Evolutionary conservation across 2,888 invertebrate genomes (phyloP).

Genomic region (Phragmatobia fuliginosa): DNA sequence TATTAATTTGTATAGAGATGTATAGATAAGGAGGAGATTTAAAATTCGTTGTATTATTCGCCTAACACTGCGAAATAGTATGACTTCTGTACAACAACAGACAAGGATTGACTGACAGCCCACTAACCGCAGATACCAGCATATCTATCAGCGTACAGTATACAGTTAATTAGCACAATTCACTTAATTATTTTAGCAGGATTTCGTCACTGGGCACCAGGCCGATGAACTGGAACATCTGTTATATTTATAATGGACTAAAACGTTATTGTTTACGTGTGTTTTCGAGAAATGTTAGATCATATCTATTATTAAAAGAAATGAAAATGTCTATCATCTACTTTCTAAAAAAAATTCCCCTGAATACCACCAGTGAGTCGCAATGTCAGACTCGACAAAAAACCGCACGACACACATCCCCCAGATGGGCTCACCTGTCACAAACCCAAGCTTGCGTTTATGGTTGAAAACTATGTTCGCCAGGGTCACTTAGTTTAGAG

Average conservation of each 20-base stretch:
- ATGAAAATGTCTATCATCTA: background rate
- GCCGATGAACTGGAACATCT: constrained; percentile 49
- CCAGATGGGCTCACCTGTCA: too few relatives aligned
- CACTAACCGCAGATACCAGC: background rate
- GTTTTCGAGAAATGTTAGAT: constrained; percentile 27
- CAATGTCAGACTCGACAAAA: too few relatives aligned
- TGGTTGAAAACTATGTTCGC: too few relatives aligned
- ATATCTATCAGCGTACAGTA: background rate
- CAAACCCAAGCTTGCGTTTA: too few relatives aligned
- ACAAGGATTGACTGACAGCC: constrained; percentile 1
- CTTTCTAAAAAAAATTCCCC: too few relatives aligned
- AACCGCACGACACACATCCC: too few relatives aligned
- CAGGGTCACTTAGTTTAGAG: too few relatives aligned
- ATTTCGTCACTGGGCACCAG: constrained; percentile 42
- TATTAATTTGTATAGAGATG: too few relatives aligned
- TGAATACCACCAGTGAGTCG: too few relatives aligned
- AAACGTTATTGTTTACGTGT: constrained; percentile 25
- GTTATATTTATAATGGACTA: constrained; percentile 28
- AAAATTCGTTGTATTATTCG: background rate
- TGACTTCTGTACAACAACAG: background rate
- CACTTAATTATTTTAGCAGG: constrained; percentile 56
- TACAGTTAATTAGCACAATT: constrained; percentile 16
- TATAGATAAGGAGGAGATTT: background rate
- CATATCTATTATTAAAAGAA: constrained; percentile 28
- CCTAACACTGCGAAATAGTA: background rate